Evolutionary conservation across 2,113 vertebrate genomes (phyloP).

Genomic region (Phyllostomus hastatus): DNA sequence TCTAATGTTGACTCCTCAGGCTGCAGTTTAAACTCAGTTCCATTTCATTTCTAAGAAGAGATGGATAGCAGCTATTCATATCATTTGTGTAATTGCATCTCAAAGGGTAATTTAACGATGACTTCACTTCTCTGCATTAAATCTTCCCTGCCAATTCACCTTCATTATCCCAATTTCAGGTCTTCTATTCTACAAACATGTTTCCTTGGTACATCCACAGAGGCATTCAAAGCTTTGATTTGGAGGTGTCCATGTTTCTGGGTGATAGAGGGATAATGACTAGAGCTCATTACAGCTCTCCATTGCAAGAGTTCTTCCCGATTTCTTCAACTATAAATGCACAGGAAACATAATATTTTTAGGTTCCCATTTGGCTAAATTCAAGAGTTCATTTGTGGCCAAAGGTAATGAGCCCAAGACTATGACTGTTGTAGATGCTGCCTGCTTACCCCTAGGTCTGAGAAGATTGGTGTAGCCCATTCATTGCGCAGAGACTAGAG

Average conservation of each 20-base stretch:
- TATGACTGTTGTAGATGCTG: neutral
- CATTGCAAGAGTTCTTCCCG: neutral
- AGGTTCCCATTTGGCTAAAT: neutral
- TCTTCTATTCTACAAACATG: neutral
- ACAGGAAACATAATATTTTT: neutral
- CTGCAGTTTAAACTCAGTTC: neutral
- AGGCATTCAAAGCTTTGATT: neutral
- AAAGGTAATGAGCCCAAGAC: neutral
- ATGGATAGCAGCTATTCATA: slow-evolving; percentile 1
- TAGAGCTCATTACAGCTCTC: neutral
- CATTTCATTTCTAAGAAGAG: slow-evolving; percentile 25
- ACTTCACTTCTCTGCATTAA: neutral
- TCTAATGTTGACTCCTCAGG: neutral
- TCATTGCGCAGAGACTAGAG: neutral
- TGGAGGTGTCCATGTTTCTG: neutral
- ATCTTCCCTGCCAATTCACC: neutral
- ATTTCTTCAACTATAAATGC: neutral
- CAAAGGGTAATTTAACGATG: neutral
- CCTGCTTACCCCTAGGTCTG: neutral
- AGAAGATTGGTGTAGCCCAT: neutral
- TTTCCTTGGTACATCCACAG: neutral
- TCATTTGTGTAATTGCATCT: neutral
- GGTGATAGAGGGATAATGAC: neutral
- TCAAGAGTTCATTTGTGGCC: neutral
- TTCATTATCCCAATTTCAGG: neutral